phyloP scores from a whole-genome alignment of 2,888 invertebrate species.

The Liodrosophila aerea region DNA sequence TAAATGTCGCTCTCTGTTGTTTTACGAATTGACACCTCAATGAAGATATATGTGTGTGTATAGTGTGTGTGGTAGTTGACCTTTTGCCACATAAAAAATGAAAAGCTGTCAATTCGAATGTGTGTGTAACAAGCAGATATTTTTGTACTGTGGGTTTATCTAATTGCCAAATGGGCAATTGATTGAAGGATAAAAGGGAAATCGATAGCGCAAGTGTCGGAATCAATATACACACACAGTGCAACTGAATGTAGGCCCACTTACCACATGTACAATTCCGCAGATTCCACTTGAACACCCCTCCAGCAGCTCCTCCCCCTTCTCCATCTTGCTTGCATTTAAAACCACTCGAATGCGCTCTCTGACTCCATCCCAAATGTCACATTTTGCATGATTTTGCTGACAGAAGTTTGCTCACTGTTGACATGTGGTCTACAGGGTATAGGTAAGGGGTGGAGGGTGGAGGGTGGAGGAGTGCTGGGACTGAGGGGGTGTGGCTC shows the following conservation, averaged over 20 bases:
- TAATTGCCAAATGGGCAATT: too few species aligned
- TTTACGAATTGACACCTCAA: too few species aligned
- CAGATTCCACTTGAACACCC: too few species aligned
- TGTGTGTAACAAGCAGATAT: too few species aligned
- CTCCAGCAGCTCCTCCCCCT: conserved; percentile 7
- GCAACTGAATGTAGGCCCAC: conserved; percentile 4
- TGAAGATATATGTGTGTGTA: too few species aligned
- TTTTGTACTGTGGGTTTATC: too few species aligned
- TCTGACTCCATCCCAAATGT: conserved; percentile 24
- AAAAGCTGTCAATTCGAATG: too few species aligned
- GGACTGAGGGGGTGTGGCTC: conserved; percentile 7
- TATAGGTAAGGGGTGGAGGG: not conserved
- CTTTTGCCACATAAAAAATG: too few species aligned
- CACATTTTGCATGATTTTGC: conserved; percentile 71
- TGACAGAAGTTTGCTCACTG: conserved; percentile 66
- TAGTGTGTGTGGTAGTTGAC: too few species aligned
- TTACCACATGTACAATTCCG: not conserved
- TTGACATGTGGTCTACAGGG: conserved; percentile 52
- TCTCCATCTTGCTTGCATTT: not conserved
- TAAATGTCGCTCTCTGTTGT: too few species aligned
- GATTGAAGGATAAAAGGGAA: too few species aligned
- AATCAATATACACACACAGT: conserved; percentile 52
- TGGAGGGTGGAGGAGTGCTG: not conserved
- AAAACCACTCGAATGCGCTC: not conserved
- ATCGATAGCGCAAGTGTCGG: conserved; percentile 38